These are phyloP conservation scores for Chrysopa pallens DNA, from an alignment of 1,140 invertebrate species.

Conservation along the genomic window DNA sequence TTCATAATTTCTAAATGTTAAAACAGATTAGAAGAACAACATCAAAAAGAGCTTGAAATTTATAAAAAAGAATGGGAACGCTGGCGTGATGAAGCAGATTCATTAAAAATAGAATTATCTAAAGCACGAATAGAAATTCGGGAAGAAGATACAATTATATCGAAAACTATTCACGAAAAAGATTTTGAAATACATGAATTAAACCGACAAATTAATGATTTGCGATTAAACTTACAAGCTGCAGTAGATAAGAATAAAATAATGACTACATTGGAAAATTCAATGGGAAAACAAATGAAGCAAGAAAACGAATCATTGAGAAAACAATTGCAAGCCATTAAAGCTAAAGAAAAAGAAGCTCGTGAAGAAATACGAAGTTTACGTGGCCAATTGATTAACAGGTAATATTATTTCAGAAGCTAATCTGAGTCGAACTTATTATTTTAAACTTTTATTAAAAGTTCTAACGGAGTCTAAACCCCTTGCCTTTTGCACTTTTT, in stretches of 20 bases:
- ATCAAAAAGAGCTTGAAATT: conserved; percentile 27
- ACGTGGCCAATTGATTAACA: conserved; percentile 17
- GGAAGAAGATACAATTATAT: conserved; percentile 21
- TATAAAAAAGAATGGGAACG: conserved; percentile 29
- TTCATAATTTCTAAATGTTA: conserved; percentile 1
- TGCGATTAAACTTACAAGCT: conserved; percentile 11
- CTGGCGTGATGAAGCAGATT: conserved; percentile 22
- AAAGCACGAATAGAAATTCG: conserved; percentile 21
- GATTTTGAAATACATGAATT: conserved; percentile 27
- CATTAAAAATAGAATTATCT: conserved; percentile 19
- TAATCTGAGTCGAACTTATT: too few species aligned
- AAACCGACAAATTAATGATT: conserved; percentile 16
- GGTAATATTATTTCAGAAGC: conserved; percentile 5
- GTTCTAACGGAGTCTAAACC: too few species aligned
- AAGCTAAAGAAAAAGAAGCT: conserved; percentile 13
- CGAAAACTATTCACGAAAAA: conserved; percentile 25
- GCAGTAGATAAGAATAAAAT: neutral
- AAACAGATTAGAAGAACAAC: conserved; percentile 25
- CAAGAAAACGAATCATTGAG: conserved; percentile 13
- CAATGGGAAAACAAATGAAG: conserved; percentile 4
- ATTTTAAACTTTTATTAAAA: too few species aligned
- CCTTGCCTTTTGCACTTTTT: too few species aligned
- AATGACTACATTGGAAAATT: conserved; percentile 4
- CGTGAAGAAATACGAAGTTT: conserved; percentile 22
- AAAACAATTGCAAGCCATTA: conserved; percentile 14